Conservation (phyloP, 2,797 vertebrate genomes). For the Sparus aurata region DNA sequence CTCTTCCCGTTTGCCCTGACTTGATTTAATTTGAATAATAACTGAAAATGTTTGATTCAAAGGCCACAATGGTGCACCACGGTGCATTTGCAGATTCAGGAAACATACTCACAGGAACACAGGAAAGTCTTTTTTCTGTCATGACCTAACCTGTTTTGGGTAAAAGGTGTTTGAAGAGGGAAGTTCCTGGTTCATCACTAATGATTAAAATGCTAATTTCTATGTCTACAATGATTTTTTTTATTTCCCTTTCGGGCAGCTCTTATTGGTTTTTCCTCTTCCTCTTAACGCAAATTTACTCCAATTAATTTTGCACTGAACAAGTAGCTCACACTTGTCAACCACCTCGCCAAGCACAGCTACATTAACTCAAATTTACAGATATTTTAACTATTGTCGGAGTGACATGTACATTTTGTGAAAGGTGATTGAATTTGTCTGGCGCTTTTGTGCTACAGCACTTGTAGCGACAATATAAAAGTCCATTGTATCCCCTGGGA, state of each 20-base stretch:
- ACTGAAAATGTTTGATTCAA: conserved; percentile 86
- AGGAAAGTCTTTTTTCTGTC: conserved; percentile 50
- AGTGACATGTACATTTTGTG: conserved; percentile 17
- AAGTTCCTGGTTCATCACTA: conserved; percentile 46
- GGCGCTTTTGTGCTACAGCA: conserved; percentile 33
- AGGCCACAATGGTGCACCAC: conserved; percentile 72
- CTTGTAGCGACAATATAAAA: conserved; percentile 49
- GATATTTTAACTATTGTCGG: conserved; percentile 2
- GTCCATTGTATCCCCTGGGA: conserved; percentile 48
- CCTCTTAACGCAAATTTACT: background rate
- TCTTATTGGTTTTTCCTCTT: conserved; percentile 32
- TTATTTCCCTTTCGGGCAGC: background rate
- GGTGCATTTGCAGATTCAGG: conserved; percentile 69
- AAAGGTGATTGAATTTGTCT: conserved; percentile 35
- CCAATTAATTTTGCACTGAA: conserved; percentile 20
- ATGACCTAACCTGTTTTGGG: conserved; percentile 66
- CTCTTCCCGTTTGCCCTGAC: conserved; percentile 90
- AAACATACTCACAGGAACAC: conserved; percentile 65
- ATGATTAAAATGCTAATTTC: conserved; percentile 47
- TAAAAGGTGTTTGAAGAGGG: conserved; percentile 41
- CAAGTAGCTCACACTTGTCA: conserved; percentile 2
- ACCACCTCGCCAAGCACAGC: background rate
- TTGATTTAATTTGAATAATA: conserved; percentile 92
- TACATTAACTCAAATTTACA: background rate
- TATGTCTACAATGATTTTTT: conserved; percentile 16